Percentiles rank a stretch among this genome's conserved stretches.
phyloP scores from a whole-genome alignment of 2,113 vertebrate species.

The Heterotis niloticus region DNA sequence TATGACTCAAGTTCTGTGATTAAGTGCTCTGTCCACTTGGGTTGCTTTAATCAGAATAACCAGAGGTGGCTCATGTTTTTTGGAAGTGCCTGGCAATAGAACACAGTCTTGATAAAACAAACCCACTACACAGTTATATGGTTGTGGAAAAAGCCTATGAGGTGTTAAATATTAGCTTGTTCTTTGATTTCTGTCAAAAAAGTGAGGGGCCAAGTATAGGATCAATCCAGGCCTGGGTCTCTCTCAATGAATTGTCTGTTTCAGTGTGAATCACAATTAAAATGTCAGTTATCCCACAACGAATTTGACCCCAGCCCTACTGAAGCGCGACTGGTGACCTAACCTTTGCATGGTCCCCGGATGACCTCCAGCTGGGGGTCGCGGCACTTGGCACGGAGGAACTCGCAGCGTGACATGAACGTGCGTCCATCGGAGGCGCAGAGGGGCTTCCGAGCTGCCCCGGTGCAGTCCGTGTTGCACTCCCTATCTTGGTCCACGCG shows the following conservation, averaged over 20 bases:
- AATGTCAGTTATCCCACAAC: conserved; percentile 59
- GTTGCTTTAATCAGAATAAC: not conserved
- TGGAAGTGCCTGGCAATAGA: not conserved
- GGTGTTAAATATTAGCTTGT: too few species aligned
- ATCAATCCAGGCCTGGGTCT: not conserved
- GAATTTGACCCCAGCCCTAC: conserved; percentile 52
- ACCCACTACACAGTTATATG: not conserved
- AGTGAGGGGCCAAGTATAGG: not conserved
- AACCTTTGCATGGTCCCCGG: conserved; percentile 91
- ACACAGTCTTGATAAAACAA: not conserved
- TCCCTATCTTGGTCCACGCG: conserved; percentile 94
- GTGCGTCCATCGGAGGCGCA: conserved; percentile 93
- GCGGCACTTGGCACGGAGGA: conserved; percentile 90
- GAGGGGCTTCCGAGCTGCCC: conserved; percentile 77
- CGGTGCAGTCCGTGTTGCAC: conserved; percentile 83
- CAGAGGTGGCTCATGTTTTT: not conserved
- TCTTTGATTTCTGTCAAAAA: too few species aligned
- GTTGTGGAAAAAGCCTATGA: too few species aligned
- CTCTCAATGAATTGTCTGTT: not conserved
- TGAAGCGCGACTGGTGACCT: conserved; percentile 60
- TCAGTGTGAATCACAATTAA: conserved; percentile 37
- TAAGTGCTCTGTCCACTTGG: not conserved
- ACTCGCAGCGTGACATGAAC: conserved; percentile 92
- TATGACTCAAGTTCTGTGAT: not conserved
- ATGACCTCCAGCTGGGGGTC: conserved; percentile 91